phyloP scores from a whole-genome alignment of 2,797 vertebrate genomes.

The Bucorvus abyssinicus region DNA sequence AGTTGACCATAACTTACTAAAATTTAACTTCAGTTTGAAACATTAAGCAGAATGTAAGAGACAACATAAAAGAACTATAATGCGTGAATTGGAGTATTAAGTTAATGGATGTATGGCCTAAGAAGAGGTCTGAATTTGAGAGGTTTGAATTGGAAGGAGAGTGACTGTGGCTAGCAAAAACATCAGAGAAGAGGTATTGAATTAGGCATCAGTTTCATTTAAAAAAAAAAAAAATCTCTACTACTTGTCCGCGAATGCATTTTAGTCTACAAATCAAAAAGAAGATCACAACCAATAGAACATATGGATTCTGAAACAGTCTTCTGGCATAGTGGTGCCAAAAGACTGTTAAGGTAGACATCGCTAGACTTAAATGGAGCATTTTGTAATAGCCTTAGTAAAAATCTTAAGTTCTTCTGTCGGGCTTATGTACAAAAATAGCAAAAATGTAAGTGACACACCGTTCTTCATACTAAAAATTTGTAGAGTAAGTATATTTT shows the following conservation, averaged over 20 bases:
- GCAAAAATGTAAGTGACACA: background rate
- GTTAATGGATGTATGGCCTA: background rate
- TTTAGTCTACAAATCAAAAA: background rate
- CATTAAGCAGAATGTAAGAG: background rate
- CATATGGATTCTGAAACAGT: background rate
- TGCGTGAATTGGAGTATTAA: background rate
- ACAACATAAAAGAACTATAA: background rate
- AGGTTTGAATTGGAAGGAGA: background rate
- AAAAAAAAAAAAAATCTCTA: background rate
- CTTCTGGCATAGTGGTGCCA: background rate
- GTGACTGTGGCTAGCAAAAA: background rate
- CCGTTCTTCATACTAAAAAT: background rate
- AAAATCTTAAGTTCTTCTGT: background rate
- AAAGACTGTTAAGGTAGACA: background rate
- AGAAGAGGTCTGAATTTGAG: background rate
- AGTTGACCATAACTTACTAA: background rate
- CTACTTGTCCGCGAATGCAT: background rate
- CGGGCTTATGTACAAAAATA: background rate
- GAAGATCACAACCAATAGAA: background rate
- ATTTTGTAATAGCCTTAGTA: background rate
- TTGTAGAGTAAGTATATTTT: background rate
- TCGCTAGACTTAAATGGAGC: background rate
- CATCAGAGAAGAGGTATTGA: background rate
- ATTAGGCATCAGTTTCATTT: background rate
- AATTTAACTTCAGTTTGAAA: background rate